A percentile compares a stretch with the other conserved stretches of the same genome.
Conservation (phyloP, 2,113 vertebrate genomes). For the Pimephales promelas region DNA sequence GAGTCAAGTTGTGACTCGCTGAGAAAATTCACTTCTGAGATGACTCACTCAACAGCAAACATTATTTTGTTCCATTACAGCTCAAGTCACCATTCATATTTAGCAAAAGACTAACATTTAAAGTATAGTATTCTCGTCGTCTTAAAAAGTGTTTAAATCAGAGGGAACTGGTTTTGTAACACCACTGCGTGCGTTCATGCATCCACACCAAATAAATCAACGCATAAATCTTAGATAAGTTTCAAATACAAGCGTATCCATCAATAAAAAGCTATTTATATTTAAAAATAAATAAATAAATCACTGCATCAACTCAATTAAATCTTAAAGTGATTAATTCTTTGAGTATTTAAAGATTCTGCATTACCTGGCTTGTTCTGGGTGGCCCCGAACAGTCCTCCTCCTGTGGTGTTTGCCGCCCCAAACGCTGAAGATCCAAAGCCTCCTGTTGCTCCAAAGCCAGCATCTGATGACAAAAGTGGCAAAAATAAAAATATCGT, state of each 20-base stretch:
- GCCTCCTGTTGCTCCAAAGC: slow-evolving; percentile 85
- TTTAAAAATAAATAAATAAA: background rate
- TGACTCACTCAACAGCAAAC: background rate
- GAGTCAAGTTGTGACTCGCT: background rate
- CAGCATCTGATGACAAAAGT: slow-evolving; percentile 79
- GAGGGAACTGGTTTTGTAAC: background rate
- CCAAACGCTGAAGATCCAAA: slow-evolving; percentile 93
- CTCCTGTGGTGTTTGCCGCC: slow-evolving; percentile 81
- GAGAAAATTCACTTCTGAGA: background rate
- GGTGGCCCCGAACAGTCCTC: slow-evolving; percentile 87
- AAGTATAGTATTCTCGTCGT: background rate
- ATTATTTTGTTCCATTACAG: background rate
- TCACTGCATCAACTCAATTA: too few relatives aligned
- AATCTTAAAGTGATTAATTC: background rate
- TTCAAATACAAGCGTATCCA: background rate
- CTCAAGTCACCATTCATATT: background rate
- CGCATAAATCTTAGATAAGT: background rate
- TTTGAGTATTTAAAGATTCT: background rate
- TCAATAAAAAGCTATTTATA: background rate
- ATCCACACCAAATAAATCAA: background rate
- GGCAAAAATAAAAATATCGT: background rate
- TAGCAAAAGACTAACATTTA: background rate
- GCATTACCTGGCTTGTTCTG: slow-evolving; percentile 90
- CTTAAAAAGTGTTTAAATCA: background rate
- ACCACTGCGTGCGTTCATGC: background rate